Evolutionary conservation across 2,888 invertebrate species (phyloP), one percentile per base, ranked within the genome.

Genomic region (Ditula angustiorana): DNA sequence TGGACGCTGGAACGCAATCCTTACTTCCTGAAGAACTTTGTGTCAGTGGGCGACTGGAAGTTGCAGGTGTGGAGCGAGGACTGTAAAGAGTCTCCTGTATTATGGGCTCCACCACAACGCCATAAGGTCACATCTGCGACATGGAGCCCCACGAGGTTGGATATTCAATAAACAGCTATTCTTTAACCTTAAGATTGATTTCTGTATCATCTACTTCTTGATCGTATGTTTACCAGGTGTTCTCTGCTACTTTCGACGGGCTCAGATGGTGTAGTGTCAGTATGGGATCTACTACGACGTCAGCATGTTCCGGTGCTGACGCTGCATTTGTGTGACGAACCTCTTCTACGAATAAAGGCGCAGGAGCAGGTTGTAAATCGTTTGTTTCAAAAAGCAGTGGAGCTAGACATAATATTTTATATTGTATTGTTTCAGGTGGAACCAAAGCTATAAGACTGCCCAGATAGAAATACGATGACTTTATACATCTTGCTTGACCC

Each of bases 11-110:
- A 98, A 79, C 94, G 99, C 68, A 99, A 98, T 91, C 97, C 98
- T 0, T 96, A 95, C 26, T 98, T 98, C 88, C 95, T 97, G 1
- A 99, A 99, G 88, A 98, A 98, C 85, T 99, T 99, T 86, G 90
- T 99, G 65, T 97, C 98, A 0, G 96, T 99, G 41, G 99, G 98
- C 1, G 98, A 98, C 86, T 98, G 98, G 97, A 97, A 97, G 44
- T 96, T 97, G 0, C 94, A 96, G 73, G 96, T 99, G 73, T 99
- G 98, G 98, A 97, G 98, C 2, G 99, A 99, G 86, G 99, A 99
- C 81, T 98, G 98, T 80, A 95, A 95, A 66, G 98, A 99, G 82
- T 97, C 98, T 47, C 95, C 97, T 5, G 96, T 99, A 49, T 94
- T 98, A 82, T 98, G 98, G 98, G 97, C 98, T 10, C 94, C 95